Evolutionary conservation across 2,797 vertebrate genomes (phyloP).

Genomic region (Tolypeutes matacus): DNA sequence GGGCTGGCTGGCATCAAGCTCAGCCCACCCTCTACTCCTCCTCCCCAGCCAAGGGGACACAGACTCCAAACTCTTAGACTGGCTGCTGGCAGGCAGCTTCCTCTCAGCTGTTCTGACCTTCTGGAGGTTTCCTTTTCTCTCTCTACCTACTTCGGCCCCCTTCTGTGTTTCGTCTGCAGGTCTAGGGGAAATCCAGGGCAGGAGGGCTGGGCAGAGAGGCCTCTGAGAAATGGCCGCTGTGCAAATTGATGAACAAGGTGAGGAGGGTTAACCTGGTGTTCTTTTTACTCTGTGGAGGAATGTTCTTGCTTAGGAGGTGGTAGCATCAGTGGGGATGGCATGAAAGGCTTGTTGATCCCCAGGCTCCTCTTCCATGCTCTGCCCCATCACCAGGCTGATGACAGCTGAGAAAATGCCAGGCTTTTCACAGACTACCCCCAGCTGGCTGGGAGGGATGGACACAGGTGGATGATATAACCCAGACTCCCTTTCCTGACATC

Average conservation of each 20-base stretch:
- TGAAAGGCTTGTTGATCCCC: background rate
- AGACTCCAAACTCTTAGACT: background rate
- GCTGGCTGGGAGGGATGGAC: background rate
- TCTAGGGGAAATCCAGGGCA: background rate
- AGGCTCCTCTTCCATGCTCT: background rate
- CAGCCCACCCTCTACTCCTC: background rate
- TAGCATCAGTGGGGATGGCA: background rate
- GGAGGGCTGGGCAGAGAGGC: constrained; percentile 14
- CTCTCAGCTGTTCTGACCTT: constrained; percentile 53
- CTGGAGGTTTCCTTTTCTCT: constrained; percentile 22
- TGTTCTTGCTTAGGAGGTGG: background rate
- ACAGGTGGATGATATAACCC: constrained; percentile 47
- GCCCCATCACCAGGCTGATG: rapidly evolving
- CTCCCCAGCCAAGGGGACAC: background rate
- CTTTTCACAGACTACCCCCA: constrained; percentile 76
- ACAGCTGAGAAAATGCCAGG: constrained; percentile 74
- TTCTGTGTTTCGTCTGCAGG: background rate
- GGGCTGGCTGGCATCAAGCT: background rate
- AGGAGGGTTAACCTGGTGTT: background rate
- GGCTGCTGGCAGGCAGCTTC: background rate
- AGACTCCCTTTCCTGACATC: background rate
- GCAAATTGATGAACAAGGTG: constrained; percentile 1
- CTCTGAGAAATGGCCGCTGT: background rate
- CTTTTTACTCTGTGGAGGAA: background rate
- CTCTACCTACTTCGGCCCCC: background rate